Conservation (phyloP, 2,888 invertebrate species). For the Anaspis maculata region DNA sequence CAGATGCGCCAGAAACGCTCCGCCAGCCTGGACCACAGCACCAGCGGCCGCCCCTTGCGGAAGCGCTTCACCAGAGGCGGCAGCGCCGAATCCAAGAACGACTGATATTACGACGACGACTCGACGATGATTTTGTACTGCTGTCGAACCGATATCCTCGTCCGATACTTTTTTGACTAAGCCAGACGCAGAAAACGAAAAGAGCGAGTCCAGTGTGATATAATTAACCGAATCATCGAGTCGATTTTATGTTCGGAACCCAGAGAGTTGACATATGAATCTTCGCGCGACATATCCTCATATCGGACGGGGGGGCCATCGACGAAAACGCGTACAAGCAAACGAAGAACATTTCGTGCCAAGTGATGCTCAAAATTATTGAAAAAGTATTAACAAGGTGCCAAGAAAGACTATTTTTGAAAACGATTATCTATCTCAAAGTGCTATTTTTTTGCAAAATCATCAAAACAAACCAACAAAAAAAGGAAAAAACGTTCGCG, state of each 20-base stretch:
- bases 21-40: slow-evolving; percentile 36
- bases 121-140: slow-evolving; percentile 2
- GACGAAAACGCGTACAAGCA: neutral
- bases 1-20: slow-evolving; percentile 38
- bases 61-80: slow-evolving; percentile 32
- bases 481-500: no score
- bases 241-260: no score
- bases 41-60: slow-evolving; percentile 22
- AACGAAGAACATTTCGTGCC: neutral
- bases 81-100: slow-evolving; percentile 30
- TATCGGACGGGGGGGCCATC: no score
- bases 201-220: no score
- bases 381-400: neutral
- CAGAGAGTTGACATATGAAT: no score
- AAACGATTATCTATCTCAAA: slow-evolving; percentile 5
- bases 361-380: neutral
- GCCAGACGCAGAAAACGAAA: no score
- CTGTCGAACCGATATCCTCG: slow-evolving; percentile 6
- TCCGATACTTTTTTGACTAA: neutral
- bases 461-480: no score
- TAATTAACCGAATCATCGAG: no score
- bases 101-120: slow-evolving; percentile 30
- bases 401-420: slow-evolving; percentile 1
- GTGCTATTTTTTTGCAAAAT: no score
- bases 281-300: no score